A percentile compares a stretch with the other conserved stretches of the same genome.
These are phyloP conservation scores for Amphipoea oculea DNA, from an alignment of 2,888 invertebrate species.

Conservation along the genomic window DNA sequence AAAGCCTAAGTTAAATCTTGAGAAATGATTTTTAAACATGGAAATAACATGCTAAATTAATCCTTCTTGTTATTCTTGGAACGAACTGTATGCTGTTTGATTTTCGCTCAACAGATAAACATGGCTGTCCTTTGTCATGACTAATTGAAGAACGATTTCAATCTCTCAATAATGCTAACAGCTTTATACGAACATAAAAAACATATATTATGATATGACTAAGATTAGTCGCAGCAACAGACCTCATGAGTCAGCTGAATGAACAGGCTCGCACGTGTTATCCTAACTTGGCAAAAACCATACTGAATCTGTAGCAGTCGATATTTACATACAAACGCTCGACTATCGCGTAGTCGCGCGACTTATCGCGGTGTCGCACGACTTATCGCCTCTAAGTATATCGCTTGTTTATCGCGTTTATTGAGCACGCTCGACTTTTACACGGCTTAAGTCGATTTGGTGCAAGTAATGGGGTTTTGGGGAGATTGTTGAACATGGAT, in stretches of 20 bases:
- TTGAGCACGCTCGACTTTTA: slow-evolving; percentile 61
- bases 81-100: slow-evolving; percentile 35
- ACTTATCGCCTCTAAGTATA: slow-evolving; percentile 58
- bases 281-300: slow-evolving; percentile 66
- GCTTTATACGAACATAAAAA: slow-evolving; percentile 41
- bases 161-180: slow-evolving; percentile 50
- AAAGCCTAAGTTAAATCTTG: slow-evolving; percentile 44
- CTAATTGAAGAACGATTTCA: slow-evolving; percentile 51
- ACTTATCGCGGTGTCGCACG: slow-evolving; percentile 60
- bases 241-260: slow-evolving; percentile 62
- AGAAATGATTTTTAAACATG: slow-evolving; percentile 47
- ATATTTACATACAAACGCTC: slow-evolving; percentile 70
- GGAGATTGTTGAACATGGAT: slow-evolving; percentile 16
- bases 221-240: slow-evolving; percentile 53
- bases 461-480: slow-evolving; percentile 38
- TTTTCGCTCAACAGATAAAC: slow-evolving; percentile 53
- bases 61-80: slow-evolving; percentile 42
- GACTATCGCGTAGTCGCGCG: slow-evolving; percentile 57
- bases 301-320: slow-evolving; percentile 56
- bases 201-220: slow-evolving; percentile 53
- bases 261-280: slow-evolving; percentile 65
- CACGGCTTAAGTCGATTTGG: slow-evolving; percentile 53
- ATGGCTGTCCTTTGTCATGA: slow-evolving; percentile 46
- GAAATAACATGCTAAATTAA: slow-evolving; percentile 34
- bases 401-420: slow-evolving; percentile 67